Conservation (phyloP, 2,888 invertebrate genomes). For the Griposia aprilina region DNA sequence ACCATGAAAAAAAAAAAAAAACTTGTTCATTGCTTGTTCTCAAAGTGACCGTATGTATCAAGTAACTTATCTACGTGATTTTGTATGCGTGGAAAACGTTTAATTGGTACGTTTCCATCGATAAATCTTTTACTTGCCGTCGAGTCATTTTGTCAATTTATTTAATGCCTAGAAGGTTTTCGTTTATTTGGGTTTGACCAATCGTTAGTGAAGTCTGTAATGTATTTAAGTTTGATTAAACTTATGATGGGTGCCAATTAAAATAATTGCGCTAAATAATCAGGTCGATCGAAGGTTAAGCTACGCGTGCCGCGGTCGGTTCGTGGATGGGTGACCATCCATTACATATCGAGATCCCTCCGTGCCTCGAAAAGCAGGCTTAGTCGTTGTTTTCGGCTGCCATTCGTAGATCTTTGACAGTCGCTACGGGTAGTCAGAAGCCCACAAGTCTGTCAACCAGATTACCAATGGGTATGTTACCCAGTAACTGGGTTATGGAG, state of each 20-base stretch:
- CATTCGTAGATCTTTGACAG: no score
- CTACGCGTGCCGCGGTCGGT: no score
- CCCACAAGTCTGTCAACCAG: no score
- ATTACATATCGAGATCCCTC: no score
- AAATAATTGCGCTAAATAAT: no score
- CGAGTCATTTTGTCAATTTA: constrained; percentile 84
- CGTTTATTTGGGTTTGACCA: constrained; percentile 29
- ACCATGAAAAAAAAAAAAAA: neutral
- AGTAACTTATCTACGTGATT: constrained; percentile 48
- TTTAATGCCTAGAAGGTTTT: constrained; percentile 80
- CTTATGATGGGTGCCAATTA: neutral
- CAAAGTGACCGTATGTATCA: constrained; percentile 57
- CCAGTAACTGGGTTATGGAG: no score
- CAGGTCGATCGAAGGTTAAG: no score
- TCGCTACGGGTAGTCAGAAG: no score
- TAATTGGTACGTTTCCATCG: constrained; percentile 76
- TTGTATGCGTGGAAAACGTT: constrained; percentile 73
- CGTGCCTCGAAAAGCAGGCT: no score
- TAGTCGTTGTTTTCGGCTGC: no score
- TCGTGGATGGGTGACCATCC: no score
- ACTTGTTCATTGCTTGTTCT: constrained; percentile 8
- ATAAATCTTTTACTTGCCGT: constrained; percentile 77
- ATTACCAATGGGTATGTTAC: no score
- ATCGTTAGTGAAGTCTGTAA: constrained; percentile 33
- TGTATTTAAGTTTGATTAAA: neutral